Conservation (phyloP, 1,140 invertebrate genomes). For the Anastatus disparis region DNA sequence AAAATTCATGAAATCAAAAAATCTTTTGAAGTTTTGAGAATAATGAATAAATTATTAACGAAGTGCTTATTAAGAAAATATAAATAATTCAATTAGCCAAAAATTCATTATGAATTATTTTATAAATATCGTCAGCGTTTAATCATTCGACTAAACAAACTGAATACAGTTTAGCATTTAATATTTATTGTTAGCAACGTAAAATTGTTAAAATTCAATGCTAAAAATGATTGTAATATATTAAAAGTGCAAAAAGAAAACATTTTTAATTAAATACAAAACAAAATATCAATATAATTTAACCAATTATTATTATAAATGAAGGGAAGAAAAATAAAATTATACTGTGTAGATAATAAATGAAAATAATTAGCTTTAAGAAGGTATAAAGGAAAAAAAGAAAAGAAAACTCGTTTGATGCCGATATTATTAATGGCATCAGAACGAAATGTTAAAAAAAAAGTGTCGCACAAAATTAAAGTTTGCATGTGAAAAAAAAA, state of each 20-base stretch:
- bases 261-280: not conserved
- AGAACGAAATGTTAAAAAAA: not conserved
- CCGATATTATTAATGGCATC: no score
- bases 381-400: not conserved
- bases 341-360: conserved; percentile 22
- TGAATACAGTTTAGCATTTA: no score
- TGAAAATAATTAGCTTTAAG: no score
- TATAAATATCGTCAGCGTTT: no score
- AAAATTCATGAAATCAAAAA: not conserved
- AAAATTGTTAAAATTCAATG: no score
- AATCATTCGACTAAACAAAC: no score
- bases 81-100: no score
- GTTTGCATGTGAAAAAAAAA: conserved; percentile 27
- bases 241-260: not conserved
- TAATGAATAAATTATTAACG: not conserved
- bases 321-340: not conserved
- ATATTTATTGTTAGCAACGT: no score
- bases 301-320: not conserved
- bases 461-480: no score
- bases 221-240: not conserved
- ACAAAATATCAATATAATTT: not conserved
- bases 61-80: not conserved
- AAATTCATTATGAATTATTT: no score
- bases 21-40: not conserved
- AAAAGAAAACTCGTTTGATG: no score